These are phyloP conservation scores for Channallabes apus DNA, from an alignment of 2,797 vertebrate species.

Conservation along the genomic window DNA sequence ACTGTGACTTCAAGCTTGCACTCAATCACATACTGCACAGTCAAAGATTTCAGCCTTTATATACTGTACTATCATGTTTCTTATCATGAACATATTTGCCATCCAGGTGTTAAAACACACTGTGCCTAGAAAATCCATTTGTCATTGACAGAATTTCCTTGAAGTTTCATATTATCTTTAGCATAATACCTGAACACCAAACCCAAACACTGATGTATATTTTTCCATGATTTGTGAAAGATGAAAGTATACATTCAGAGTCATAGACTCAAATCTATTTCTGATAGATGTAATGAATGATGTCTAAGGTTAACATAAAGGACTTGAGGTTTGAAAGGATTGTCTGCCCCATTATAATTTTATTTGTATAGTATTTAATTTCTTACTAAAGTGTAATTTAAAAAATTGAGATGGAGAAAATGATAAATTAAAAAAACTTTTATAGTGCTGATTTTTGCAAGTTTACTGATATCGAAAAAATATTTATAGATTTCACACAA, in stretches of 20 bases:
- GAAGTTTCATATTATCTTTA: conserved; percentile 1
- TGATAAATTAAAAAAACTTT: not conserved
- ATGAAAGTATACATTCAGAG: not conserved
- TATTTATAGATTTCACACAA: not conserved
- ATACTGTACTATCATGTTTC: conserved; percentile 13
- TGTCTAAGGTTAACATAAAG: not conserved
- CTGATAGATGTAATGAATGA: not conserved
- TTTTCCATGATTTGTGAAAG: not conserved
- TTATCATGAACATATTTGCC: not conserved
- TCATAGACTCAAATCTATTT: not conserved
- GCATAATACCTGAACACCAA: not conserved
- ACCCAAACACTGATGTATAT: not conserved
- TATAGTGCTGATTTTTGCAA: not conserved
- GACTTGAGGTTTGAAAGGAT: not conserved
- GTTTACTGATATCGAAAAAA: not conserved
- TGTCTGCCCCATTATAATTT: not conserved
- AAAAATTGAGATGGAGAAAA: not conserved
- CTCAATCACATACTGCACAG: not conserved
- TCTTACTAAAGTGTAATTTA: not conserved
- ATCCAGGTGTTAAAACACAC: not conserved
- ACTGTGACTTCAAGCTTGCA: conserved; percentile 1
- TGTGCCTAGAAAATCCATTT: not conserved
- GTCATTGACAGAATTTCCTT: conserved; percentile 5
- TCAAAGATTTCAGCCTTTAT: conserved; percentile 25
- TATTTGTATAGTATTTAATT: not conserved